Conservation (phyloP, 2,113 vertebrate genomes). For the Xiphorhynchus elegans region DNA sequence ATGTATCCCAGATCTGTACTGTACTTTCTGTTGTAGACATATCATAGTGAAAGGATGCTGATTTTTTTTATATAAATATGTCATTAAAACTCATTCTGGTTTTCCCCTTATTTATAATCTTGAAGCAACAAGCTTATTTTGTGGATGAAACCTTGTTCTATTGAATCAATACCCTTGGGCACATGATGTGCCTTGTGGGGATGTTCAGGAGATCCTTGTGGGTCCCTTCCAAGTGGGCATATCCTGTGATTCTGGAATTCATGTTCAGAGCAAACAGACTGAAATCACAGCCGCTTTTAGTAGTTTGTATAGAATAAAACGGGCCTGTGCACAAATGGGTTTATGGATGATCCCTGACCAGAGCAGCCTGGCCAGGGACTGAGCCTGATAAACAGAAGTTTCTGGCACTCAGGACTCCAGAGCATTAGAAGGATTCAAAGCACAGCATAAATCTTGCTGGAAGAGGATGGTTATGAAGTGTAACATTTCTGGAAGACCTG, state of each 20-base stretch:
- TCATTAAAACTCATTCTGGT: background rate
- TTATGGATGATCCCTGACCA: background rate
- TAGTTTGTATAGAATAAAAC: background rate
- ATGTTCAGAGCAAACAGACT: background rate
- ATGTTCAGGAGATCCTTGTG: background rate
- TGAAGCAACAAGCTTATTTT: background rate
- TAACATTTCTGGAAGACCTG: background rate
- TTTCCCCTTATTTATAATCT: background rate
- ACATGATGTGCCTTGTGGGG: background rate
- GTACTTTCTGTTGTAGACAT: background rate
- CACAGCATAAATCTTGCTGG: slow-evolving; percentile 21
- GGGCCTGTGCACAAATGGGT: background rate
- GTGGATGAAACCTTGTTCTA: background rate
- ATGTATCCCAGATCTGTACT: background rate
- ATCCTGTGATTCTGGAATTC: background rate
- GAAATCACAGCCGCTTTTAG: slow-evolving; percentile 28
- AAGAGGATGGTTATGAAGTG: slow-evolving; percentile 19
- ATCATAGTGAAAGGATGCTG: background rate
- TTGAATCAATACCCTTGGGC: background rate
- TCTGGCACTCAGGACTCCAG: background rate
- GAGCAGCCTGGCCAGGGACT: background rate
- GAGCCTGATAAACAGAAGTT: slow-evolving; percentile 19
- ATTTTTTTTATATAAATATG: background rate
- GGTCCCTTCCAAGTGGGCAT: background rate
- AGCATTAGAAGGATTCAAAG: slow-evolving; percentile 15